phyloP scores from a whole-genome alignment of 2,888 invertebrate species.

The Ennomos fuscantarius region DNA sequence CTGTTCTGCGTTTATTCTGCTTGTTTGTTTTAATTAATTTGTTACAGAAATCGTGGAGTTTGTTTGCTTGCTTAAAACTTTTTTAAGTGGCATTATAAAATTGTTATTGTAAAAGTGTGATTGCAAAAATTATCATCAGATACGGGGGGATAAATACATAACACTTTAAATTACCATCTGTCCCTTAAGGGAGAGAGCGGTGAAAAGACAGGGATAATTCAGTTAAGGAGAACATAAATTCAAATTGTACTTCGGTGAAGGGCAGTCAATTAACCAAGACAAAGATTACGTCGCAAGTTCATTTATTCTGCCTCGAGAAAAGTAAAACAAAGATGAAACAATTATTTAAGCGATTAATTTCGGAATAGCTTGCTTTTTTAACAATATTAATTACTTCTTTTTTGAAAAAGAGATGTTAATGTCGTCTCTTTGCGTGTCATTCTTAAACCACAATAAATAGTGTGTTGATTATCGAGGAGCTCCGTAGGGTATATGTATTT shows the following conservation, averaged over 20 bases:
- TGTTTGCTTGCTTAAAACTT: background rate
- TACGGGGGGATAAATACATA: no score
- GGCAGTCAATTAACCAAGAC: conserved; percentile 1
- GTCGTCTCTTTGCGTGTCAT: no score
- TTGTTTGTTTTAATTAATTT: conserved; percentile 7
- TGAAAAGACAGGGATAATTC: no score
- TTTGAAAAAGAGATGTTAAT: no score
- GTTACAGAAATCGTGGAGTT: background rate
- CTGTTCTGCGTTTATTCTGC: background rate
- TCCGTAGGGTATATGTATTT: no score
- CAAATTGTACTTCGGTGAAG: background rate
- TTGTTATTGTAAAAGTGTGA: no score
- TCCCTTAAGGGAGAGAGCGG: no score
- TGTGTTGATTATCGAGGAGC: no score
- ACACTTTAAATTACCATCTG: no score
- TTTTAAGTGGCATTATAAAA: background rate
- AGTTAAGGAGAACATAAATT: no score
- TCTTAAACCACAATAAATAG: background rate
- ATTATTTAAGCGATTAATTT: conserved; percentile 4
- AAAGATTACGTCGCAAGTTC: conserved; percentile 2
- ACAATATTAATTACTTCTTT: no score
- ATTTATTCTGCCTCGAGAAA: background rate
- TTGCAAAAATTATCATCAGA: no score
- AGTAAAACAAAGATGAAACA: conserved; percentile 3
- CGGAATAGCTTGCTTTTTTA: background rate